Evolutionary conservation across 2,888 invertebrate genomes (phyloP).

Genomic region (Timandra comae): DNA sequence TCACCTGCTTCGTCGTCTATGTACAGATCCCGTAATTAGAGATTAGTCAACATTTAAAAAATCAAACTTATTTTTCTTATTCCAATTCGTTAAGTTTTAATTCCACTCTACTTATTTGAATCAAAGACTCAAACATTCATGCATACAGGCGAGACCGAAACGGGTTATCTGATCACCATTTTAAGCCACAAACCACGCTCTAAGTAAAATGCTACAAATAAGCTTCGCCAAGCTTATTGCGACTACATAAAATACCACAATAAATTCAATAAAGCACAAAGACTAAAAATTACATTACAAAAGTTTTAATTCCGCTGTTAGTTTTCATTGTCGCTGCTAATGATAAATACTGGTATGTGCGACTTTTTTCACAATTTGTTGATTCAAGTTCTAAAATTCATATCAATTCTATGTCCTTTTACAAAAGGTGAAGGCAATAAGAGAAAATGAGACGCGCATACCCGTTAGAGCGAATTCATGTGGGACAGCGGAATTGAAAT

Average conservation of each 20-base stretch:
- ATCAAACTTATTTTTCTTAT: no score
- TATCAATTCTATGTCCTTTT: constrained; percentile 1
- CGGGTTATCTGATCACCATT: constrained; percentile 15
- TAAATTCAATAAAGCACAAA: no score
- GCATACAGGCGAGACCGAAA: no score
- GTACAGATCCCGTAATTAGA: no score
- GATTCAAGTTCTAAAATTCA: not conserved
- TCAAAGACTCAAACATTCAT: no score
- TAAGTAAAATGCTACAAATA: constrained; percentile 33
- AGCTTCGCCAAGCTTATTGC: constrained; percentile 44
- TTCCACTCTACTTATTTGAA: no score
- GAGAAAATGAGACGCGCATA: constrained; percentile 1
- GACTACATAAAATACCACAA: constrained; percentile 7
- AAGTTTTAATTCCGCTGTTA: constrained; percentile 1
- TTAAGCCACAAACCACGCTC: constrained; percentile 40
- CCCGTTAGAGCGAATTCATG: not conserved
- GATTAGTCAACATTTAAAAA: no score
- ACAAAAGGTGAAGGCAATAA: not conserved
- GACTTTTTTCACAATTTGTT: not conserved
- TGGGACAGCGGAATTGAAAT: constrained; percentile 1
- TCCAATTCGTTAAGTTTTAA: constrained; percentile 2
- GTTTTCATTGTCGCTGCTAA: no score
- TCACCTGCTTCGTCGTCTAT: constrained; percentile 2
- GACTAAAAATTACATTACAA: no score
- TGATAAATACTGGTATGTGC: not conserved